These are phyloP conservation scores for Sander vitreus DNA, from an alignment of 2,113 vertebrate species.

Conservation along the genomic window DNA sequence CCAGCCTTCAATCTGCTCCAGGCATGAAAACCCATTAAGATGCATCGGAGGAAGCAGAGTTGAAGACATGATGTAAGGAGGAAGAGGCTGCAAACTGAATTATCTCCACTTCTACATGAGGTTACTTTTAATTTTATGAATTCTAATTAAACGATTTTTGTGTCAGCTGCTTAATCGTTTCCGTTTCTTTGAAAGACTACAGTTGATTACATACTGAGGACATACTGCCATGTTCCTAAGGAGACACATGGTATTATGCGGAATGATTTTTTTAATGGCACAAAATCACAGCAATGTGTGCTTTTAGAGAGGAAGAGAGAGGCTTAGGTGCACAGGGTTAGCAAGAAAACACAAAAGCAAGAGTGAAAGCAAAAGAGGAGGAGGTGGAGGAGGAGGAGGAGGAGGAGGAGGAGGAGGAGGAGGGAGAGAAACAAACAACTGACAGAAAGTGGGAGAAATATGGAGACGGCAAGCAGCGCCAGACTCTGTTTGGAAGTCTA, in stretches of 20 bases:
- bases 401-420: neutral
- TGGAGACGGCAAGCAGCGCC: constrained; percentile 50
- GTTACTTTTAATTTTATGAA: constrained; percentile 58
- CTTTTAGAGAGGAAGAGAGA: constrained; percentile 18
- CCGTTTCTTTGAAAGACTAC: constrained; percentile 26
- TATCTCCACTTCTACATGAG: constrained; percentile 31
- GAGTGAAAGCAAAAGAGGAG: neutral
- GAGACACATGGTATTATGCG: constrained; percentile 44
- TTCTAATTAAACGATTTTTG: constrained; percentile 61
- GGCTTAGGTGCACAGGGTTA: neutral
- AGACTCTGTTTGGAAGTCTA: constrained; percentile 54
- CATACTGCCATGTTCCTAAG: constrained; percentile 28
- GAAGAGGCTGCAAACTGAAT: constrained; percentile 43
- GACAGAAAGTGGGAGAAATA: constrained; percentile 53
- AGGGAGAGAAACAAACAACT: constrained; percentile 30
- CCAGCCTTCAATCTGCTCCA: constrained; percentile 65
- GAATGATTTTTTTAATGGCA: constrained; percentile 42
- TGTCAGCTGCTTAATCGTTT: constrained; percentile 51
- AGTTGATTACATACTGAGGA: constrained; percentile 29
- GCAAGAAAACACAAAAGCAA: neutral
- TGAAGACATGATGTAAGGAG: constrained; percentile 57
- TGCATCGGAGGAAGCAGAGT: constrained; percentile 51
- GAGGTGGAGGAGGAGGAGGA: neutral
- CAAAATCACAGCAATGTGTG: constrained; percentile 6
- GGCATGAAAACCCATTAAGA: constrained; percentile 75